Conservation (phyloP, 2,113 vertebrate genomes). For the Paracanthobrama guichenoti region DNA sequence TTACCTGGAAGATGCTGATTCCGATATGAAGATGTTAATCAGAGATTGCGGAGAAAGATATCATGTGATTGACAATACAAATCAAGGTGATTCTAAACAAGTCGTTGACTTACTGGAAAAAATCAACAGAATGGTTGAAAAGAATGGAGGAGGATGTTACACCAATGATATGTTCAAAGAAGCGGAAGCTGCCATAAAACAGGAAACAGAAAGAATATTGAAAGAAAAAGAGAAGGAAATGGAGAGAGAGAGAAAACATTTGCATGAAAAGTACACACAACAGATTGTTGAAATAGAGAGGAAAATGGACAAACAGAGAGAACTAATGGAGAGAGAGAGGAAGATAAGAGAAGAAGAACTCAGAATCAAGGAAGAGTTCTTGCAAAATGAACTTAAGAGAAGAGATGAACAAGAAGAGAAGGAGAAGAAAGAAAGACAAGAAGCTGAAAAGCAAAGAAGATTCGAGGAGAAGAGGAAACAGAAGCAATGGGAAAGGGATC, state of each 20-base stretch:
- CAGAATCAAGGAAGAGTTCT: background rate
- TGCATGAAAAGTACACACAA: background rate
- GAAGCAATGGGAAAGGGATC: background rate
- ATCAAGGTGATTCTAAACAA: background rate
- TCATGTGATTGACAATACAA: conserved; percentile 2
- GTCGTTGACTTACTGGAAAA: background rate
- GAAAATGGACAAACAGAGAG: background rate
- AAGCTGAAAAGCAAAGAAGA: background rate
- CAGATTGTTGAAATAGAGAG: background rate
- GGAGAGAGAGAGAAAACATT: background rate
- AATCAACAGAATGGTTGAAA: background rate
- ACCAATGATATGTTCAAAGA: conserved; percentile 11
- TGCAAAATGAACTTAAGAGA: background rate
- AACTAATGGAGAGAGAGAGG: background rate
- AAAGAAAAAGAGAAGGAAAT: background rate
- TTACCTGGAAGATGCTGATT: background rate
- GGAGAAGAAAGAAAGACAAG: background rate
- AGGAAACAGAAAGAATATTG: background rate
- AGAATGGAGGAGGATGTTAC: background rate
- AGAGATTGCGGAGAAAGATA: background rate
- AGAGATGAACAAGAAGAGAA: background rate
- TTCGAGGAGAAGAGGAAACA: background rate
- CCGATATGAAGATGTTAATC: background rate
- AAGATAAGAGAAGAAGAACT: background rate
- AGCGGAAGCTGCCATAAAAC: conserved; percentile 4